A percentile compares a stretch with the other conserved stretches of the same genome.
These are phyloP conservation scores for Drosophila serrata DNA, from an alignment of 1,140 invertebrate species.

Conservation along the genomic window DNA sequence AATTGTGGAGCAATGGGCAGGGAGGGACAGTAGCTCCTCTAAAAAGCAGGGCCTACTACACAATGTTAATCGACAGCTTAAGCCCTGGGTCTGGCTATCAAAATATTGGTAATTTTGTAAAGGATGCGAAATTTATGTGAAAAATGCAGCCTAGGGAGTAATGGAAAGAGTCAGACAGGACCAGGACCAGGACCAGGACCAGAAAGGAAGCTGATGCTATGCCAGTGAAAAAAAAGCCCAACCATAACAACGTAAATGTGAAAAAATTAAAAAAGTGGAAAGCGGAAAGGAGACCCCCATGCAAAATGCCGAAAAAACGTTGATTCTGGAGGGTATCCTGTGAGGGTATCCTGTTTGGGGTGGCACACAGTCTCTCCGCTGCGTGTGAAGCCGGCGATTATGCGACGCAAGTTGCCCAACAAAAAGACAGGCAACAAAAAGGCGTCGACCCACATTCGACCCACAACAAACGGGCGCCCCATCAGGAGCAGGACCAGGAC, in stretches of 20 bases:
- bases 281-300: slow-evolving; percentile 7
- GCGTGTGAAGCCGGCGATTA: slow-evolving; percentile 79
- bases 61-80: slow-evolving; percentile 64
- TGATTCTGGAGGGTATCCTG: not conserved
- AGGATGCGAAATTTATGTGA: slow-evolving; percentile 73
- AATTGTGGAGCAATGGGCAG: not conserved
- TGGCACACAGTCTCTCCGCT: not conserved
- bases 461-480: slow-evolving; percentile 57
- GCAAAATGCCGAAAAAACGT: slow-evolving; percentile 63
- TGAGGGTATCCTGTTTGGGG: not conserved
- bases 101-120: slow-evolving; percentile 75
- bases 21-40: not conserved
- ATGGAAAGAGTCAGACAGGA: slow-evolving; percentile 75
- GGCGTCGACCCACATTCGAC: slow-evolving; percentile 77
- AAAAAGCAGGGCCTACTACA: slow-evolving; percentile 25
- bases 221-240: slow-evolving; percentile 23
- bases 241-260: slow-evolving; percentile 14
- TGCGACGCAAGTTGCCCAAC: slow-evolving; percentile 69
- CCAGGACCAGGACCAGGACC: slow-evolving; percentile 11
- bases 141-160: slow-evolving; percentile 27
- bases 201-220: not conserved
- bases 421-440: slow-evolving; percentile 64
- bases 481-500: not conserved
- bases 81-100: slow-evolving; percentile 31
- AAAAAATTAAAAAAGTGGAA: not conserved